Evolutionary conservation across 1,140 invertebrate species (phyloP), one percentile per base, ranked within the genome.

Genomic region (Ips typographus): DNA sequence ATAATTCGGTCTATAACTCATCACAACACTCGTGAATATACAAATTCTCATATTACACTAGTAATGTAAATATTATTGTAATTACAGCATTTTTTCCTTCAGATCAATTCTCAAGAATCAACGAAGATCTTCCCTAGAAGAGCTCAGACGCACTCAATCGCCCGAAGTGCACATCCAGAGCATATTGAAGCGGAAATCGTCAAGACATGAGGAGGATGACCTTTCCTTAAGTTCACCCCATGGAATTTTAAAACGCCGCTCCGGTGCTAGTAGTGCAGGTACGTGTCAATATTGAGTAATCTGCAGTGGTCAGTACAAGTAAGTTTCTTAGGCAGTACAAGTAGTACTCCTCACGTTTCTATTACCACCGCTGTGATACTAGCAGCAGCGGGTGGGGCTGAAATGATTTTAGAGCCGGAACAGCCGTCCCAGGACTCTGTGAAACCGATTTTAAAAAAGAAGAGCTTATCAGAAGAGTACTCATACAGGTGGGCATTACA

Each of bases 391-490:
- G 86, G 81, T 1, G 82, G 82, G 43, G 85, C 84, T 49, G 84
- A 86, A 77, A 82, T 86, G 71, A 79, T 86, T 4, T 78, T 84
- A 37, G 84, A 86, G 37, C 62, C 72, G 0, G 68, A 71, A 40
- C 80, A 82, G 64, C 22, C 22, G 22, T 38, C 52, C 6, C 85
- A 85, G 56, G 88, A 90, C 59, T 83, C 83, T 59, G 91, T 90
- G 0, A 85, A 88, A 72, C 92, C 92, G 1, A 94, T 94, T 69
- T 78, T 94, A 2, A 94, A 94, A 78, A 92, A 92, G 79, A 91
- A 90, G 83, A 84, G 89, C 84, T 83, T 86, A 79, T 79, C 85
- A 8, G 85, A 87, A 74, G 85, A 86, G 72, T 75, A 82, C 62
- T 82, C 83, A 1, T 78, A 78, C 70, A 69, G 67, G 66, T 68